These are phyloP conservation scores for Metellina segmentata DNA, from an alignment of 2,888 invertebrate species.

Conservation along the genomic window DNA sequence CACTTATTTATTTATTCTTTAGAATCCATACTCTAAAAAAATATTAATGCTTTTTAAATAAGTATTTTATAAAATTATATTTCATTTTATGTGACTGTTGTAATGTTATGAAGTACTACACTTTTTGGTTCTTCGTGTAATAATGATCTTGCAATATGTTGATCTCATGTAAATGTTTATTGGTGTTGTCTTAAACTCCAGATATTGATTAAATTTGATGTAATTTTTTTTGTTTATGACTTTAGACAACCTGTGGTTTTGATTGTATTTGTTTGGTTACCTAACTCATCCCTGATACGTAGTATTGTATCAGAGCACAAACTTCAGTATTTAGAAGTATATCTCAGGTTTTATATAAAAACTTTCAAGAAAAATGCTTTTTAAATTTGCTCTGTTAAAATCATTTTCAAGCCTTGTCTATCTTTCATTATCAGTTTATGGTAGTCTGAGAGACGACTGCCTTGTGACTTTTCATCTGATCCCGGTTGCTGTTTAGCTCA, in stretches of 20 bases:
- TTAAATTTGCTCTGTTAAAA: constrained; percentile 59
- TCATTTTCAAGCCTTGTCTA: constrained; percentile 70
- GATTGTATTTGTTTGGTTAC: constrained; percentile 55
- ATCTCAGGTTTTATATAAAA: constrained; percentile 75
- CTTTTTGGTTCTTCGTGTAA: not conserved
- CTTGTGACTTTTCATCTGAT: constrained; percentile 70
- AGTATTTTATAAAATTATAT: not conserved
- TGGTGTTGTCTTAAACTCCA: constrained; percentile 4
- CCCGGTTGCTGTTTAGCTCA: constrained; percentile 69
- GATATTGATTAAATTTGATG: constrained; percentile 14
- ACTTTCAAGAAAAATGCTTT: constrained; percentile 46
- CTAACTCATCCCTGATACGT: constrained; percentile 61
- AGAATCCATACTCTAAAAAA: not conserved
- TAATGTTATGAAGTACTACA: not conserved
- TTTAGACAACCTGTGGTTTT: constrained; percentile 26
- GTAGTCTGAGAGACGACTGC: constrained; percentile 38
- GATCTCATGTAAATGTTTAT: constrained; percentile 63
- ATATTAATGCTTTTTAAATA: not conserved
- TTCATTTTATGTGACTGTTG: not conserved
- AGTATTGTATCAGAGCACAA: constrained; percentile 66
- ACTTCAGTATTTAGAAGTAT: constrained; percentile 74
- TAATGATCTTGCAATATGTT: constrained; percentile 51
- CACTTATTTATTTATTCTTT: too few species aligned
- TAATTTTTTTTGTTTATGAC: constrained; percentile 36
- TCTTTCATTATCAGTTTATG: constrained; percentile 63